Evolutionary conservation across 2,113 vertebrate species (phyloP).

Genomic region (Plestiodon gilberti): DNA sequence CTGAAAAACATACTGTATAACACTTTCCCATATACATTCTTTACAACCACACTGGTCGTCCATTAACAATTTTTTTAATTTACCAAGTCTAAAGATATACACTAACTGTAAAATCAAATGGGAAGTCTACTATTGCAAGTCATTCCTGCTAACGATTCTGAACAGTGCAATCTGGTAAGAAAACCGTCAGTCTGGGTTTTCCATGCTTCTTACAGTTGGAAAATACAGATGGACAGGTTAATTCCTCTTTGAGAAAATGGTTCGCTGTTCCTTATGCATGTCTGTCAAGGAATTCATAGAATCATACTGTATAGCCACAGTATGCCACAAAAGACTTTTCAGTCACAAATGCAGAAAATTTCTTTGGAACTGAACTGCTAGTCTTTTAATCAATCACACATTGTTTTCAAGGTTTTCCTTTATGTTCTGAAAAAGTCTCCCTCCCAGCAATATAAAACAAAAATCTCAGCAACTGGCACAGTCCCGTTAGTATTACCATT

Average conservation of each 20-base stretch:
- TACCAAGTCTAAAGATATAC: neutral
- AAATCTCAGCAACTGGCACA: neutral
- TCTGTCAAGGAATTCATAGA: conserved; percentile 32
- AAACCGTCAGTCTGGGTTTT: conserved; percentile 1
- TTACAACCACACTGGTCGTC: conserved; percentile 22
- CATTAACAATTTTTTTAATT: conserved; percentile 4
- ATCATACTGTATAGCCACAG: neutral
- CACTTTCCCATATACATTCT: conserved; percentile 28
- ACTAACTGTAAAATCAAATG: neutral
- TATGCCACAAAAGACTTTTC: conserved; percentile 45
- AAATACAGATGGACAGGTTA: neutral
- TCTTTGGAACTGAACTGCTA: conserved; percentile 32
- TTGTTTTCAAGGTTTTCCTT: conserved; percentile 9
- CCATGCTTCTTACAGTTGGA: conserved; percentile 3
- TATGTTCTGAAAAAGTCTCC: neutral
- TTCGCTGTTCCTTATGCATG: neutral
- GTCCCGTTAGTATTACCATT: neutral
- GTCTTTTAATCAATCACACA: conserved; percentile 36
- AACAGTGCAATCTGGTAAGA: neutral
- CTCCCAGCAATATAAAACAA: neutral
- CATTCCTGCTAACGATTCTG: conserved; percentile 8
- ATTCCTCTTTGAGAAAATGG: neutral
- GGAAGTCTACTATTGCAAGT: neutral
- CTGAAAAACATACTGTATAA: conserved; percentile 3
- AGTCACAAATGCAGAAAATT: conserved; percentile 33